Evolutionary conservation across 35 echinoderm and acorn worm species (phyloP).

Genomic region (Eucidaris tribuloides): DNA sequence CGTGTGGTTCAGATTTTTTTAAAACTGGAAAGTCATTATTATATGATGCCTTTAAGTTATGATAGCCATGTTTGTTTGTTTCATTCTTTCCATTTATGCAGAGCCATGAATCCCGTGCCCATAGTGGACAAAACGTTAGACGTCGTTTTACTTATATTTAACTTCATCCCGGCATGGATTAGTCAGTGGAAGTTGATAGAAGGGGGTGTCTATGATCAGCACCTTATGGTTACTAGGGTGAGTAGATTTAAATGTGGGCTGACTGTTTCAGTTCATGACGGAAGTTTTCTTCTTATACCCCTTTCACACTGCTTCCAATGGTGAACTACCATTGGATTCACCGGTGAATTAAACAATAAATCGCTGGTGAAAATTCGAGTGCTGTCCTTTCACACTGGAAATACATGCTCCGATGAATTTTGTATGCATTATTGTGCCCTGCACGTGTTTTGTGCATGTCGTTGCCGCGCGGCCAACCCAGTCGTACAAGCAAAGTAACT

Average conservation of each 20-base stretch:
- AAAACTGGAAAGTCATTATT: not conserved
- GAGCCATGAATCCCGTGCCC: constrained; percentile 84
- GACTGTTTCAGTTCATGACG: not conserved
- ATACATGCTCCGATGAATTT: not conserved
- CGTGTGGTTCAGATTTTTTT: not conserved
- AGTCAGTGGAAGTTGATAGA: constrained; percentile 60
- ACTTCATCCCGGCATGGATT: constrained; percentile 54
- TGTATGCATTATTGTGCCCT: not conserved
- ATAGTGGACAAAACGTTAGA: constrained; percentile 78
- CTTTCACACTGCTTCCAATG: too few relatives aligned
- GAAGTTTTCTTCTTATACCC: not conserved
- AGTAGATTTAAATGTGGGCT: not conserved
- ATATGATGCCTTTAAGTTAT: not conserved
- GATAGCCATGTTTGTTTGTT: not conserved
- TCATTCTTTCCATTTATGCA: constrained; percentile 19
- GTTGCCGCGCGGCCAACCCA: too few relatives aligned
- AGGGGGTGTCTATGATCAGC: constrained; percentile 53
- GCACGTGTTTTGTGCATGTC: not conserved
- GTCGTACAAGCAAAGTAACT: too few relatives aligned
- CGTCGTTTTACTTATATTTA: constrained; percentile 72
- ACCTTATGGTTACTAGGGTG: constrained; percentile 71
- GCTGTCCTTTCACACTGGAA: too few relatives aligned
- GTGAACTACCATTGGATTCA: too few relatives aligned
- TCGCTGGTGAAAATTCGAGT: not conserved
- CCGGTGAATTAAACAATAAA: too few relatives aligned